Evolutionary conservation across 2,888 invertebrate species (phyloP).

Genomic region (Belgica antarctica): DNA sequence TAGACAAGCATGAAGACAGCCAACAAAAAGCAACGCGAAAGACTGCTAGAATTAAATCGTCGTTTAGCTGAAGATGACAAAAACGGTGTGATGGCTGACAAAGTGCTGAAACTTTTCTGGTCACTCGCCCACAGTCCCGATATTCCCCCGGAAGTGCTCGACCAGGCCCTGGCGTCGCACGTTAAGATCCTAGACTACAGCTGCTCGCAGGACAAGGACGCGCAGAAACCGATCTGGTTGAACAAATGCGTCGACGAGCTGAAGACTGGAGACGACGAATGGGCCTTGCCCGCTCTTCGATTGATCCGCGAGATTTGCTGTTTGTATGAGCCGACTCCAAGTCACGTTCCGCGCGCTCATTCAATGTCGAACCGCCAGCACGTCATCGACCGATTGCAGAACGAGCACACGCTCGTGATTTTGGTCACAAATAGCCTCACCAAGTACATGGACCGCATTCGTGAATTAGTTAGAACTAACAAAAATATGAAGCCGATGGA

Average conservation of each 20-base stretch:
- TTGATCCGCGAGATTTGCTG: slow-evolving; percentile 95
- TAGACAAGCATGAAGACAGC: slow-evolving; percentile 92
- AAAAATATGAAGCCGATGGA: slow-evolving; percentile 75
- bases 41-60: slow-evolving; percentile 89
- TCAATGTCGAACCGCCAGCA: slow-evolving; percentile 62
- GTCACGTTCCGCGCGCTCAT: slow-evolving; percentile 53
- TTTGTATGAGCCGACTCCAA: slow-evolving; percentile 74
- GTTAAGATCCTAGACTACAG: slow-evolving; percentile 97
- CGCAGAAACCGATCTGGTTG: slow-evolving; percentile 93
- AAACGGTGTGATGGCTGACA: slow-evolving; percentile 97
- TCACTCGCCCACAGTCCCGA: slow-evolving; percentile 94
- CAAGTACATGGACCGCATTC: slow-evolving; percentile 83
- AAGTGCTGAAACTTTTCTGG: slow-evolving; percentile 94
- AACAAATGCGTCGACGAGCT: slow-evolving; percentile 95
- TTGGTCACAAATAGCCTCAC: slow-evolving; percentile 90
- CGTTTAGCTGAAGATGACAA: slow-evolving; percentile 97
- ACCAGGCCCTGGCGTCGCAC: slow-evolving; percentile 91
- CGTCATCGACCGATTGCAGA: slow-evolving; percentile 86
- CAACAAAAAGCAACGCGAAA: slow-evolving; percentile 92
- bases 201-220: slow-evolving; percentile 94
- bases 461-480: slow-evolving; percentile 57
- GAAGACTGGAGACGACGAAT: slow-evolving; percentile 74
- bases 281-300: slow-evolving; percentile 93
- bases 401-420: slow-evolving; percentile 88
- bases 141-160: slow-evolving; percentile 95